Percentiles rank a stretch among this genome's conserved stretches.
These are phyloP conservation scores for Peromyscus maniculatus DNA, from an alignment of 2,113 vertebrate genomes.

Conservation along the genomic window DNA sequence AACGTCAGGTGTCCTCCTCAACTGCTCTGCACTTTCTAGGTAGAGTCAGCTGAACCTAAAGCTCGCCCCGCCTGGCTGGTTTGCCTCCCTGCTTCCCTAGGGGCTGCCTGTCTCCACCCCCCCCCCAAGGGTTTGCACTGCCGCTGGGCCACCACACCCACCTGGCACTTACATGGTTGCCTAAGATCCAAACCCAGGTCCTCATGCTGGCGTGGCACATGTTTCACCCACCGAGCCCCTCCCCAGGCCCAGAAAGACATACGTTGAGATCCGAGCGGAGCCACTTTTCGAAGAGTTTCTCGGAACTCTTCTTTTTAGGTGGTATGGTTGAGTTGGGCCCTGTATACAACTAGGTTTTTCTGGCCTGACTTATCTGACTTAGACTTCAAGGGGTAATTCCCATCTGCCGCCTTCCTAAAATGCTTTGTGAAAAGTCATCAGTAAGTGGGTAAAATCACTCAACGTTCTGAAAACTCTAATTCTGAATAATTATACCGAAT, in stretches of 20 bases:
- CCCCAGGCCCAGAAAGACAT: not conserved
- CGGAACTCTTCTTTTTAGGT: not conserved
- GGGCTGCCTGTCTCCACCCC: not conserved
- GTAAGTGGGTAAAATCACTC: conserved; percentile 28
- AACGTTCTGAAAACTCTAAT: conserved; percentile 15
- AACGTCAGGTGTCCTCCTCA: not conserved
- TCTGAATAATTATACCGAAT: conserved; percentile 38
- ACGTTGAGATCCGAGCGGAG: not conserved
- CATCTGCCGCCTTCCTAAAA: conserved; percentile 14
- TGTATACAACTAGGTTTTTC: not conserved
- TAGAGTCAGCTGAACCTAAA: not conserved
- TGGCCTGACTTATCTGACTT: conserved; percentile 1
- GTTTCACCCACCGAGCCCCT: not conserved
- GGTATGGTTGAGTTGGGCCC: not conserved
- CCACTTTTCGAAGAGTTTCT: not conserved
- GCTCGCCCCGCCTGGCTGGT: not conserved
- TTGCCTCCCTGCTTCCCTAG: not conserved
- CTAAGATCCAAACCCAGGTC: not conserved
- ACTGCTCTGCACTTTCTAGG: not conserved
- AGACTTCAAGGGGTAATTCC: conserved; percentile 8
- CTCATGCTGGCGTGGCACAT: not conserved
- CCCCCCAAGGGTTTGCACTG: too few species aligned
- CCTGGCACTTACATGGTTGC: not conserved
- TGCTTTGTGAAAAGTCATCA: conserved; percentile 8
- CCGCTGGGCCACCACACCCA: too few species aligned